A percentile compares a stretch with the other conserved stretches of the same genome.
These are phyloP conservation scores for Tribolium madens DNA, from an alignment of 1,140 invertebrate species.

Conservation along the genomic window DNA sequence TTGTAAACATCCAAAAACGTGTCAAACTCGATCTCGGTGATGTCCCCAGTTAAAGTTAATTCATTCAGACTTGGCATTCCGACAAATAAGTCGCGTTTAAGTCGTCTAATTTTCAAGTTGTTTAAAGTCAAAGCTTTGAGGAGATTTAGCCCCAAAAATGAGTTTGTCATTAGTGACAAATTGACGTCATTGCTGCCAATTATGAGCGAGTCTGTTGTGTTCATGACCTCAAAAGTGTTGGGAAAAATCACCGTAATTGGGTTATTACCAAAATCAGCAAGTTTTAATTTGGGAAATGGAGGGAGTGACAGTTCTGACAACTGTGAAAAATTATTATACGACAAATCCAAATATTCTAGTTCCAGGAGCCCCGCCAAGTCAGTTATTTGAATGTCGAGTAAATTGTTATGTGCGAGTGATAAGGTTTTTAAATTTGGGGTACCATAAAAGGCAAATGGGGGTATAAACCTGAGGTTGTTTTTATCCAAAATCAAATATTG, in stretches of 20 bases:
- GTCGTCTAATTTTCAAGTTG: slow-evolving; percentile 69
- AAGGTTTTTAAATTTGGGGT: slow-evolving; percentile 73
- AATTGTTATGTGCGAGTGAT: slow-evolving; percentile 74
- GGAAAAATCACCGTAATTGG: slow-evolving; percentile 76
- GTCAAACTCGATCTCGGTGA: slow-evolving; percentile 74
- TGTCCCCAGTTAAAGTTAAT: slow-evolving; percentile 70
- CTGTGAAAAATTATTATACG: slow-evolving; percentile 75
- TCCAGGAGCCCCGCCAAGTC: slow-evolving; percentile 75
- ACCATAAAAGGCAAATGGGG: slow-evolving; percentile 77
- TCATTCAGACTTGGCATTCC: slow-evolving; percentile 70
- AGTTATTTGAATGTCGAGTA: slow-evolving; percentile 74
- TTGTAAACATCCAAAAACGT: slow-evolving; percentile 73
- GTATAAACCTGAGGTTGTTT: slow-evolving; percentile 74
- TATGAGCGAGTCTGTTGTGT: slow-evolving; percentile 72
- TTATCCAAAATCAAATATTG: slow-evolving; percentile 73
- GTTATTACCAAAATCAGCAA: slow-evolving; percentile 74
- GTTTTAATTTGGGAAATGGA: slow-evolving; percentile 73
- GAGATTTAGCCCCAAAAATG: slow-evolving; percentile 72
- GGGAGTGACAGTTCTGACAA: slow-evolving; percentile 78
- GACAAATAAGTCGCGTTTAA: slow-evolving; percentile 73
- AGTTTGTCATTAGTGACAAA: slow-evolving; percentile 71
- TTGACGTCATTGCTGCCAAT: slow-evolving; percentile 70
- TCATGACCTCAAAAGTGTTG: slow-evolving; percentile 80
- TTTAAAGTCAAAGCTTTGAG: slow-evolving; percentile 69
- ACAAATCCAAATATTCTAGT: slow-evolving; percentile 74